phyloP scores from a whole-genome alignment of 2,797 vertebrate species.

The Crocodylus rhombifer region DNA sequence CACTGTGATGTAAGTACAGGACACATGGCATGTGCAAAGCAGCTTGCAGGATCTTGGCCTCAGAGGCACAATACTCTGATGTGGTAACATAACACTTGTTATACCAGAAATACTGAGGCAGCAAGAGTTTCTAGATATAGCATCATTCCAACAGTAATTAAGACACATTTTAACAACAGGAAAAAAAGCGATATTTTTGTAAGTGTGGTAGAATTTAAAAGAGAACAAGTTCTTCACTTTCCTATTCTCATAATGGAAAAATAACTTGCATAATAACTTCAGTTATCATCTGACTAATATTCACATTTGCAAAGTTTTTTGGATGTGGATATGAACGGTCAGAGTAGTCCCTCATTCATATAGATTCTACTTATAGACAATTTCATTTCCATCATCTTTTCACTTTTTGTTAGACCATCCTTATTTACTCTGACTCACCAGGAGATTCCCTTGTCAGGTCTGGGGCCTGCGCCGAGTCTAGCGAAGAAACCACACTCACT shows the following conservation, averaged over 20 bases:
- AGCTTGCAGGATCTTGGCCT: not conserved
- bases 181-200: not conserved
- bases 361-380: not conserved
- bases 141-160: not conserved
- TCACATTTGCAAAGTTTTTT: no score
- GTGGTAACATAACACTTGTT: not conserved
- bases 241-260: not conserved
- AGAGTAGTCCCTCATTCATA: not conserved
- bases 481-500: conserved; percentile 92
- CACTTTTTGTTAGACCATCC: not conserved
- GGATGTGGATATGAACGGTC: not conserved
- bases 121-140: not conserved
- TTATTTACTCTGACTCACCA: conserved; percentile 79
- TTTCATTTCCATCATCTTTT: not conserved
- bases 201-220: not conserved
- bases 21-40: not conserved
- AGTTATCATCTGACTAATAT: no score
- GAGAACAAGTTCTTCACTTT: not conserved
- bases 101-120: not conserved
- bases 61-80: not conserved
- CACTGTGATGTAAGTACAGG: not conserved
- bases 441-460: conserved; percentile 82
- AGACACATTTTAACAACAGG: not conserved
- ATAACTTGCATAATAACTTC: no score
- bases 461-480: conserved; percentile 82